Base-by-base conservation (phyloP, 2,113 vertebrate species). In the Rhinichthys klamathensis region DNA sequence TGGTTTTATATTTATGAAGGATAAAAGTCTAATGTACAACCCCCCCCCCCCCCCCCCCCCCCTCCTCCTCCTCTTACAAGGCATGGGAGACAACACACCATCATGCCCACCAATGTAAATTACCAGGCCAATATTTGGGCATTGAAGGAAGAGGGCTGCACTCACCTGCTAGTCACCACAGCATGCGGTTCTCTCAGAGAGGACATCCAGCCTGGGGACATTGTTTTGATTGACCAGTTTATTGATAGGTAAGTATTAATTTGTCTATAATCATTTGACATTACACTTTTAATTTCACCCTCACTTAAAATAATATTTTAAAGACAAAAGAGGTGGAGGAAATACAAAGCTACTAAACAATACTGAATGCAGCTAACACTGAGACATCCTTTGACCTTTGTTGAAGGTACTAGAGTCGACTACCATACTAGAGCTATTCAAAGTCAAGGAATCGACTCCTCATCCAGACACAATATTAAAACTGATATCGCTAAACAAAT, bases 41-140 rank as follows among this genome's bases (percentile, higher is more conserved):
- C 5, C 46, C 13, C 15, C 2, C n/a, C n/a, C n/a, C n/a, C n/a
- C n/a, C n/a, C n/a, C n/a, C n/a, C n/a, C n/a, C n/a, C n/a, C n/a
- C n/a, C n/a, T n/a, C n/a, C n/a, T n/a, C n/a, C n/a, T n/a, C n/a
- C n/a, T n/a, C n/a, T n/a, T n/a, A 1, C 9, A 67, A 99, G 98
- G 74, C 98, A 99, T 77, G 98, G 98, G 49, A 95, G 97, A 75
- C 96, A 97, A 77, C 98, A 99, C 88, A 96, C 95, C n/a, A 96
- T 99, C 82, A 96, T 97, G 95, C 98, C 98, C 9, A 96, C 97
- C 0, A 96, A 96, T 0, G 89, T 99, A 58, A 99, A 99, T 94
- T 97, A 96, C 91, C 95, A 95, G 90, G 98, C 98, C 13, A 99
- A 99, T 93, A 95, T 99, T 89, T 99, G 98, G 98, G 98, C 98